Evolutionary conservation across 2,797 vertebrate genomes (phyloP).

Genomic region (Fringilla coelebs): DNA sequence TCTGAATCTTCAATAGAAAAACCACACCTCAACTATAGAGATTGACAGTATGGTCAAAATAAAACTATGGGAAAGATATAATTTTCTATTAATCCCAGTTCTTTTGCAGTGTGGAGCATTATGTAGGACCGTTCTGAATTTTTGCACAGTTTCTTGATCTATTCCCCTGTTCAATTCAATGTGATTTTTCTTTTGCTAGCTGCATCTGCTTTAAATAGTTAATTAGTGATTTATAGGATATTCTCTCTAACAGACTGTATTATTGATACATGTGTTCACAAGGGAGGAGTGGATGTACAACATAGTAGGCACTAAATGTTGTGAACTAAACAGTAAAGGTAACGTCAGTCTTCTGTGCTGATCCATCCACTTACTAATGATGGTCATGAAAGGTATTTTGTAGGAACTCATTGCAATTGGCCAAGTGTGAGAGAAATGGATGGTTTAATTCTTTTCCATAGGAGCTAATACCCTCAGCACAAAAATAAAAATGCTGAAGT

Average conservation of each 20-base stretch:
- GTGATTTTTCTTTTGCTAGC: background rate
- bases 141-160: background rate
- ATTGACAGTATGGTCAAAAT: background rate
- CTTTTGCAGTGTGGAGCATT: background rate
- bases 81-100: background rate
- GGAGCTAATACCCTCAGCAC: background rate
- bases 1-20: conserved; percentile 4
- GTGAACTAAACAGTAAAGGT: background rate
- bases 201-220: background rate
- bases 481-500: background rate
- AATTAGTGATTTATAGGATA: background rate
- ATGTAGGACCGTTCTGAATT: background rate
- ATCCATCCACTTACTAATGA: background rate
- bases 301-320: background rate
- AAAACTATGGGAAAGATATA: background rate
- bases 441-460: background rate
- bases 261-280: background rate
- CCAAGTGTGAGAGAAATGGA: background rate
- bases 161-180: background rate
- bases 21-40: background rate
- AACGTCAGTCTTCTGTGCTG: background rate
- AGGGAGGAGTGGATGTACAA: background rate
- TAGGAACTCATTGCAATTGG: background rate
- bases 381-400: background rate
- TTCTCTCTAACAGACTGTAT: background rate